These are phyloP conservation scores for Sarcoramphus papa DNA, from an alignment of 2,797 vertebrate species.

Conservation along the genomic window DNA sequence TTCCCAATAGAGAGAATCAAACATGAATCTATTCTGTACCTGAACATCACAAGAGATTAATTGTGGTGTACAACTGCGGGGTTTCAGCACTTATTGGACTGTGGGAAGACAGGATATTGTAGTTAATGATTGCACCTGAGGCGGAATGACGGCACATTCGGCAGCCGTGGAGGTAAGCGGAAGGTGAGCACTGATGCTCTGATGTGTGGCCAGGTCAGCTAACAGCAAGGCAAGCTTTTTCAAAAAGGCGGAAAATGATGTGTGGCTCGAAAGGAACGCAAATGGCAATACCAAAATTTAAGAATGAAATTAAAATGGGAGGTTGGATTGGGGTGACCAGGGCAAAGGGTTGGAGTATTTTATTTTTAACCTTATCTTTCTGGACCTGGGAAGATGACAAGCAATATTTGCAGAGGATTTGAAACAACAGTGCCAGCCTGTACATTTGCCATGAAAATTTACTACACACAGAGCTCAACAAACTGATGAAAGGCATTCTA, in stretches of 20 bases:
- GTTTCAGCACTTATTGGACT: conserved; percentile 12
- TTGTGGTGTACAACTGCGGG: not conserved
- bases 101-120: not conserved
- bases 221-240: not conserved
- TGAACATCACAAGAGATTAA: conserved; percentile 21
- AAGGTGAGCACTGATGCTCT: not conserved
- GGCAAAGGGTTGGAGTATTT: not conserved
- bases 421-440: not conserved
- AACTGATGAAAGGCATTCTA: not conserved
- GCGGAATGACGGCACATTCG: not conserved
- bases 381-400: not conserved
- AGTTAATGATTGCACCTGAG: conserved; percentile 38
- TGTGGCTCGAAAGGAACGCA: not conserved
- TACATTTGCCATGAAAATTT: not conserved
- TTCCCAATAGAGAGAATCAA: conserved; percentile 10
- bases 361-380: not conserved
- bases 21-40: not conserved
- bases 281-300: not conserved
- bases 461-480: not conserved
- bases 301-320: not conserved
- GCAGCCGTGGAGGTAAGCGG: not conserved
- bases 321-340: not conserved
- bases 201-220: not conserved
- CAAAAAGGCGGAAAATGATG: not conserved
- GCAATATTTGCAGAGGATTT: not conserved